phyloP scores from a whole-genome alignment of 2,113 vertebrate species.

The Melierax canorus region DNA sequence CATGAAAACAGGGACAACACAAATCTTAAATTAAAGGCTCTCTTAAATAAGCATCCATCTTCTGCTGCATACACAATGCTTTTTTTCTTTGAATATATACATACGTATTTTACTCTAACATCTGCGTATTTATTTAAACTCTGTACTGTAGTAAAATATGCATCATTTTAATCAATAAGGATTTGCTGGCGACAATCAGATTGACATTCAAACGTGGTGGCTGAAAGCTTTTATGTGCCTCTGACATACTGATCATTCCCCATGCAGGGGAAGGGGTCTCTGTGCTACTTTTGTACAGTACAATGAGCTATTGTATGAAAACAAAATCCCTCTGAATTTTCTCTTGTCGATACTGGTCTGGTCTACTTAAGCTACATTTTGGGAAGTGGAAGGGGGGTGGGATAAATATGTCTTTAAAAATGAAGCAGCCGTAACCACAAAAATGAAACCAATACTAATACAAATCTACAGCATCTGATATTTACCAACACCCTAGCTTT shows the following conservation, averaged over 20 bases:
- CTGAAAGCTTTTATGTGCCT: slow-evolving; percentile 58
- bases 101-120: slow-evolving; percentile 78
- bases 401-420: slow-evolving; percentile 48
- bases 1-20: slow-evolving; percentile 75
- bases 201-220: slow-evolving; percentile 59
- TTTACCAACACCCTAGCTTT: slow-evolving; percentile 44
- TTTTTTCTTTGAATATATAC: slow-evolving; percentile 79
- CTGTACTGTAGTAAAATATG: slow-evolving; percentile 82
- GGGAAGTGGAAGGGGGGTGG: neutral
- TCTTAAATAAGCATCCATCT: slow-evolving; percentile 81
- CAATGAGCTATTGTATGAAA: slow-evolving; percentile 32
- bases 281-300: slow-evolving; percentile 50
- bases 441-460: slow-evolving; percentile 51
- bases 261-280: slow-evolving; percentile 2
- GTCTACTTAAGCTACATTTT: slow-evolving; percentile 62
- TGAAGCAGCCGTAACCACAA: slow-evolving; percentile 62
- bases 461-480: slow-evolving; percentile 52
- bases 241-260: slow-evolving; percentile 37
- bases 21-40: slow-evolving; percentile 80
- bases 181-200: slow-evolving; percentile 69
- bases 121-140: slow-evolving; percentile 80
- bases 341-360: slow-evolving; percentile 49
- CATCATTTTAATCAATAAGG: slow-evolving; percentile 69
- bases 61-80: slow-evolving; percentile 75
- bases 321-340: slow-evolving; percentile 50